Conservation (phyloP, 2,113 vertebrate species). For the Opisthocomus hoazin region DNA sequence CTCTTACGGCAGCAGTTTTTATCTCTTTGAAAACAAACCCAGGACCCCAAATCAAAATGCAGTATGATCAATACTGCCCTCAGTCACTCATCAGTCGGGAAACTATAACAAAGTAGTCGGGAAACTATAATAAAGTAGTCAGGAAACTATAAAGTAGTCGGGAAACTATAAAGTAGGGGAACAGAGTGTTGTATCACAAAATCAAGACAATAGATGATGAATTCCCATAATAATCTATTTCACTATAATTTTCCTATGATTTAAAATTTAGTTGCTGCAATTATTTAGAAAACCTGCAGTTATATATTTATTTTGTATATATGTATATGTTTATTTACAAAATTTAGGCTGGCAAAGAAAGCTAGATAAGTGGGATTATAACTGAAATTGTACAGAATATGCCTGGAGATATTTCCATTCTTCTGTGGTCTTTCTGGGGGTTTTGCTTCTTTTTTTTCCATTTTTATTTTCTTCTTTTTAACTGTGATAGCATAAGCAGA, state of each 20-base stretch:
- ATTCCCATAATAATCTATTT: not conserved
- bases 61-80: not conserved
- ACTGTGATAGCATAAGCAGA: not conserved
- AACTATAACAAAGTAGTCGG: not conserved
- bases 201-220: not conserved
- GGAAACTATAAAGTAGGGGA: not conserved
- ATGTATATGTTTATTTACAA: not conserved
- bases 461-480: not conserved
- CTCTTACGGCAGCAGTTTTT: not conserved
- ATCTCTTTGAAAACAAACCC: not conserved
- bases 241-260: not conserved
- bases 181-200: not conserved
- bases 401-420: not conserved
- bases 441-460: not conserved
- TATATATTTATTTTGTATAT: not conserved
- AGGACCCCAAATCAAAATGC: not conserved
- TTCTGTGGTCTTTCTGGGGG: not conserved
- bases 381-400: not conserved
- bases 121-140: not conserved
- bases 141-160: not conserved
- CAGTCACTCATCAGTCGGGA: not conserved
- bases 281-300: not conserved
- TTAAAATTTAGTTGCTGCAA: not conserved
- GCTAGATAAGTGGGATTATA: not conserved
- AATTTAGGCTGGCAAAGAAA: not conserved